Evolutionary conservation across 2,797 vertebrate species (phyloP).

Genomic region (Dipus sagitta): DNA sequence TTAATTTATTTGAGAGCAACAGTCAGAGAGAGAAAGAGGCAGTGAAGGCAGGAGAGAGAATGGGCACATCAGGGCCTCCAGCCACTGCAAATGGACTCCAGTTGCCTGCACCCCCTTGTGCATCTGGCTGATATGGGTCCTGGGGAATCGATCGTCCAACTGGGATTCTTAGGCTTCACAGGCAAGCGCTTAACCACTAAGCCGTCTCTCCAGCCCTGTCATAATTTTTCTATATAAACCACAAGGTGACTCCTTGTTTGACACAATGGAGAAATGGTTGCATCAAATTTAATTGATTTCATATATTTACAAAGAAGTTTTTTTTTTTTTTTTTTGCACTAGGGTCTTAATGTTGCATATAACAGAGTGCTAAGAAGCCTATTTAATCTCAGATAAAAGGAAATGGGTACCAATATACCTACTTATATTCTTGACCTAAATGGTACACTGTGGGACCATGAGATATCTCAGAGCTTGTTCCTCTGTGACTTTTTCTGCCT

Average conservation of each 20-base stretch:
- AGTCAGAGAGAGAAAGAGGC: no score
- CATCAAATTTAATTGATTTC: slow-evolving; percentile 6
- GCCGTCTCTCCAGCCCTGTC: no score
- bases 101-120: no score
- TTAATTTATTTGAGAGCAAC: no score
- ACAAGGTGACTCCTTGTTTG: not conserved
- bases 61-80: no score
- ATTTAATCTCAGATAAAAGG: not conserved
- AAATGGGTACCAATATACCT: not conserved
- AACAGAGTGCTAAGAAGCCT: not conserved
- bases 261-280: slow-evolving; percentile 16
- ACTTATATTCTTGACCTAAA: not conserved
- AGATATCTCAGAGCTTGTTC: not conserved
- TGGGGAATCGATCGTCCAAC: no score
- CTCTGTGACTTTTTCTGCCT: not conserved
- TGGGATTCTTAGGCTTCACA: no score
- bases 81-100: no score
- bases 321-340: not conserved
- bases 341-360: not conserved
- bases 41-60: no score
- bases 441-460: not conserved
- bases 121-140: no score
- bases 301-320: not conserved
- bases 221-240: not conserved
- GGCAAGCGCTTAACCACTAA: no score